Conservation (phyloP, 2,113 vertebrate genomes). For the Urocynchramus pylzowi region DNA sequence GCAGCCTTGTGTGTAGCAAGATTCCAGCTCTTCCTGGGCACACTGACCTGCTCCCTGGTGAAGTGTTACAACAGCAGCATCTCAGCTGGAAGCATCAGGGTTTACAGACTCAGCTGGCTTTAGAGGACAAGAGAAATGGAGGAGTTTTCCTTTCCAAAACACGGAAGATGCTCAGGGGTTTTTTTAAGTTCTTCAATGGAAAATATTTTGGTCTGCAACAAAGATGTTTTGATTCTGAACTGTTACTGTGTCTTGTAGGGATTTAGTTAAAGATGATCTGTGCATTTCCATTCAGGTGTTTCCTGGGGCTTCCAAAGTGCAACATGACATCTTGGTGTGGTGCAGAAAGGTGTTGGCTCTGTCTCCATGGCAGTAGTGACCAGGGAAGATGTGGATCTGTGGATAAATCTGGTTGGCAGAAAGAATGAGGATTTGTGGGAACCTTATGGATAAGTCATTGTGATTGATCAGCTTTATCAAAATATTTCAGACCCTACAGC, state of each 20-base stretch:
- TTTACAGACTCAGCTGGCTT: neutral
- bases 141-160: neutral
- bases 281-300: neutral
- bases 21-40: neutral
- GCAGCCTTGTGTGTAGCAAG: neutral
- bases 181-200: neutral
- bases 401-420: neutral
- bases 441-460: neutral
- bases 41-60: neutral
- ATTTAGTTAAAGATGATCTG: accelerated
- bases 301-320: neutral
- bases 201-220: neutral
- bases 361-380: neutral
- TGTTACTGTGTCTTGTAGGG: neutral
- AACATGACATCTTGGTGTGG: neutral
- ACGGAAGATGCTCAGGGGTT: neutral
- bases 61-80: neutral
- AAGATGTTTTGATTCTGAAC: neutral
- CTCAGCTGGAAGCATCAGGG: neutral
- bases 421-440: neutral
- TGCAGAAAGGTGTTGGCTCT: neutral
- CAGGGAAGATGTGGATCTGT: neutral
- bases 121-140: neutral
- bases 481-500: neutral
- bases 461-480: neutral